A percentile compares a stretch with the other conserved stretches of the same genome.
Conservation (phyloP, 2,797 vertebrate genomes). For the Sebastes diaconus region DNA sequence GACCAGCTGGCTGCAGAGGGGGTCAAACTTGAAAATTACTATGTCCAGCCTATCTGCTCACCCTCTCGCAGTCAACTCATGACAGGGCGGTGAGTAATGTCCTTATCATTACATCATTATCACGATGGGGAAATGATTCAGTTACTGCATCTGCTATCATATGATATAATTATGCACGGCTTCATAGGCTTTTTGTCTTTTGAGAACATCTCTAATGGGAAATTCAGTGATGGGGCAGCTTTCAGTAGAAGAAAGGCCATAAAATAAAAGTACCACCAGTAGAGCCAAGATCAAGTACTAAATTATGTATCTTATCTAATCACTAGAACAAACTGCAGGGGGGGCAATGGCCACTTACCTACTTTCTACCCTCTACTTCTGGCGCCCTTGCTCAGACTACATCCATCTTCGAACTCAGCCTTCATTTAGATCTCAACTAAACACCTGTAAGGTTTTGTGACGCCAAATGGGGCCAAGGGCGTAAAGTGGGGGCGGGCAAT, state of each 20-base stretch:
- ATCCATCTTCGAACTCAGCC: no score
- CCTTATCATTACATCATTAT: neutral
- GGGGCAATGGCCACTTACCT: no score
- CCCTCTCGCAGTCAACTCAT: conserved; percentile 95
- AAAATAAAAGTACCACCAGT: neutral
- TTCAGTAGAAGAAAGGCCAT: neutral
- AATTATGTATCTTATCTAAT: neutral
- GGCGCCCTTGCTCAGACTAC: no score
- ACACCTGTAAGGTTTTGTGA: no score
- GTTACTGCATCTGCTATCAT: conserved; percentile 1
- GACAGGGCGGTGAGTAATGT: conserved; percentile 90
- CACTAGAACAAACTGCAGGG: neutral
- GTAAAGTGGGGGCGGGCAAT: no score
- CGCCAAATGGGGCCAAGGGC: no score
- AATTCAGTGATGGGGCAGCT: neutral
- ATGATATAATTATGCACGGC: conserved; percentile 9
- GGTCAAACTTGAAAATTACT: conserved; percentile 96
- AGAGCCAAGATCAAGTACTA: neutral
- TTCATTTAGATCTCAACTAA: no score
- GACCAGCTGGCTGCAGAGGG: conserved; percentile 91
- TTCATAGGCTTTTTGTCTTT: conserved; percentile 11
- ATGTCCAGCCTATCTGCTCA: conserved; percentile 96
- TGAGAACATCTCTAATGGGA: neutral
- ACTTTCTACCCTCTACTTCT: no score
- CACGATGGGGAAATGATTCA: neutral